Conservation (phyloP, 1,140 invertebrate genomes). For the Nasonia vitripennis region DNA sequence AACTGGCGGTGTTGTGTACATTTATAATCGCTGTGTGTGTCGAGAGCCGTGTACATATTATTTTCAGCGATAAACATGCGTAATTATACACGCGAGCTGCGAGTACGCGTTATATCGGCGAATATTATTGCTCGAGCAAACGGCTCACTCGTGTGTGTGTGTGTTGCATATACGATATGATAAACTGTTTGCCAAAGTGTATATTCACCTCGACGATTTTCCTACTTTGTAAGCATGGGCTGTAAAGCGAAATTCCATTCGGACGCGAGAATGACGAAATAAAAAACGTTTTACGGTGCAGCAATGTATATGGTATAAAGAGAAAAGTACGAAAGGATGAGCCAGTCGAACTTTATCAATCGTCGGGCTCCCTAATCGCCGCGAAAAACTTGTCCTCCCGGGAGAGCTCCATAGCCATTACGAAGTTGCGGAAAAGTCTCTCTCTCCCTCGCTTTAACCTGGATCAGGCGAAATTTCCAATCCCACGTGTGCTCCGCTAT, state of each 20-base stretch:
- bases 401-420: not conserved
- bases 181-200: not conserved
- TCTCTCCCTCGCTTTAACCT: not conserved
- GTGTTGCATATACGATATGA: not conserved
- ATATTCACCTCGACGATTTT: not conserved
- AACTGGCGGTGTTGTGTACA: not conserved
- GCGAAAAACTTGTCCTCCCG: not conserved
- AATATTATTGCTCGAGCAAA: not conserved
- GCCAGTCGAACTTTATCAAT: constrained; percentile 15
- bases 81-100: not conserved
- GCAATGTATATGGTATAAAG: no score
- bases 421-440: not conserved
- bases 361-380: not conserved
- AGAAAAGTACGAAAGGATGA: not conserved
- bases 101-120: no score
- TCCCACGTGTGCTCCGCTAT: not conserved
- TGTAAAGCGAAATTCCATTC: not conserved
- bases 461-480: constrained; percentile 9
- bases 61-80: not conserved
- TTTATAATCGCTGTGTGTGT: not conserved
- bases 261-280: not conserved
- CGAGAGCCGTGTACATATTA: not conserved
- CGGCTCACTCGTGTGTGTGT: not conserved
- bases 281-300: not conserved
- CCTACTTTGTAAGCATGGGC: not conserved